Base-by-base conservation (phyloP, 2,888 invertebrate genomes). In the Caenorhabditis imperialis region DNA sequence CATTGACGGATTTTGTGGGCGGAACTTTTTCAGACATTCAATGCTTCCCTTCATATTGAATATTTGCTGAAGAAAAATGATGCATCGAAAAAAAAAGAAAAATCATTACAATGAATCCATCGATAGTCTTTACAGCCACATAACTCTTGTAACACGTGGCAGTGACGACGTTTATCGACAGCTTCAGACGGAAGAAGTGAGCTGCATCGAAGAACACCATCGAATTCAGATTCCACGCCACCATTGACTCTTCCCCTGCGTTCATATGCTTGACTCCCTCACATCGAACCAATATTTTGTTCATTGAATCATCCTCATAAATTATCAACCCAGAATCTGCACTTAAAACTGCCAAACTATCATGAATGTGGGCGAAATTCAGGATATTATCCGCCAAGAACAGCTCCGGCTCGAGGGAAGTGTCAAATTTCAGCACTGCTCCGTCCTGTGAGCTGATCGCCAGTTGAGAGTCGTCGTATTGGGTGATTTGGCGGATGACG, bases 131-230 rank as follows among this genome's bases (percentile, higher is more conserved):
- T 5, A 69, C 37, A 1, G 47, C n/a, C 6, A 69, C 48, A n/a
- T 38, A 61, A 2, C 20, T 30, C 6, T 16, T 2, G 5, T 42
- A 23, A 14, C 35, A 33, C 5, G 22, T 20, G 1, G 55, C 51
- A 18, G 58, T 25, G 2, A 73, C 67, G 30, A 73, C 42, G 20
- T 50, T 73, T 35, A 57, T 37, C 4, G 73, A 67, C 12, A 73
- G 30, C 25, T 61, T 33, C 12, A 73, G 33, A 2, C 67, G 48
- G 23, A 33, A 55, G 7, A 10, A 35, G 2, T 53, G 20, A 35
- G 22, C 14, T 25, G 2, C 48, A n/a, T 54, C 37, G 20, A 73
- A 20, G n/a, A 65, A 37, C 7, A 57, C 8, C 0, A 65, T 5
- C 10, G 16, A 30, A 25, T 60, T 54, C 22, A 57, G 25, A 30